A percentile compares a stretch with the other conserved stretches of the same genome.
phyloP scores from a whole-genome alignment of 2,113 vertebrate species.

The Phodopus roborovskii region DNA sequence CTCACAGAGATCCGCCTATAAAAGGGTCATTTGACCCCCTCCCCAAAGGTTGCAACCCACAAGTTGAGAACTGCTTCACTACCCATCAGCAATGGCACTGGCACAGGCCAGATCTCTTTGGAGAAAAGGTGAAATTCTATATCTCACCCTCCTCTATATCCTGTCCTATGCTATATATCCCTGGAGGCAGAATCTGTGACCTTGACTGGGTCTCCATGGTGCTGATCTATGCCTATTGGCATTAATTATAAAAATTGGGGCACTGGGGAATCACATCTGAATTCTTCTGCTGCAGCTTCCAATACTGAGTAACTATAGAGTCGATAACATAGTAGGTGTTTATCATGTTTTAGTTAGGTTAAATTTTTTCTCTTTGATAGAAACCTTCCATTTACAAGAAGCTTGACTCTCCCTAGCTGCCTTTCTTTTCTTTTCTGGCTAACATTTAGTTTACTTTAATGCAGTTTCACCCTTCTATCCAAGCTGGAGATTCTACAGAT shows the following conservation, averaged over 20 bases:
- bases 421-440: constrained; percentile 20
- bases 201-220: rapidly evolving
- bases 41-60: too few relatives aligned
- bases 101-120: not conserved
- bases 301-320: not conserved
- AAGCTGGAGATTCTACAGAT: not conserved
- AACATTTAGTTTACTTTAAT: not conserved
- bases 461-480: not conserved
- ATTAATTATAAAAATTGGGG: not conserved
- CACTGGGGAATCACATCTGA: not conserved
- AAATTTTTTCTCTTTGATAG: constrained; percentile 1
- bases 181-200: not conserved
- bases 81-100: not conserved
- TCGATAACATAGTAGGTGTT: not conserved
- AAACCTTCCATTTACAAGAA: not conserved
- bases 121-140: not conserved
- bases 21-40: not conserved
- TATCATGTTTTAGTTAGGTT: not conserved
- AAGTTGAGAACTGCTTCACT: not conserved
- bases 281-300: not conserved
- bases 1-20: not conserved
- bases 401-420: not conserved
- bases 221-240: not conserved
- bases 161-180: rapidly evolving
- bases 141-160: not conserved